Evolutionary conservation across 2,888 invertebrate genomes (phyloP), one percentile per base, ranked within the genome.

Genomic region (Drosophila sordidapex): DNA sequence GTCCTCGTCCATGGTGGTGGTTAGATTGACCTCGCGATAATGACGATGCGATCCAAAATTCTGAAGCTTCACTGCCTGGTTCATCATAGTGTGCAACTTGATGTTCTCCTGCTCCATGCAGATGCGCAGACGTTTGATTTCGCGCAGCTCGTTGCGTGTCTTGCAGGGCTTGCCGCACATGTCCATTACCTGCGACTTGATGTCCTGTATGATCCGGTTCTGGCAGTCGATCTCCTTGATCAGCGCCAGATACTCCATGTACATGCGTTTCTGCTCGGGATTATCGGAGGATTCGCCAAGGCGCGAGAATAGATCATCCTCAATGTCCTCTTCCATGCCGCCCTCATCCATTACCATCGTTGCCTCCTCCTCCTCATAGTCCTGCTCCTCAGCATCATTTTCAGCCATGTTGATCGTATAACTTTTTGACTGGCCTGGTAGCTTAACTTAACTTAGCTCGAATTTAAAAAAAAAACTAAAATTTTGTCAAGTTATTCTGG

Each of bases 1-100:
- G 38, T 93, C 93, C 52, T 93, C 93, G 43, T 92, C 92, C 29
- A 92, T 81, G 8, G 92, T 92, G 1, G 92, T 92, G 27, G 88
- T 89, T 61, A 93, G 64, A 4, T 89, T 81, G 33, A 93, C 77
- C 57, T 90, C 91, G 4, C 79, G 82, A 67, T 92, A 93, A 36
- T 79, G 86, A 0, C 90, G 83, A 35, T 76, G 88, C 0, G 93
- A 92, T 21, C 91, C 89, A 35, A 84, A 89, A 51, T 92, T 91
- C 74, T 93, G 93, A 71, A 93, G 79, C 48, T 83, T 62, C 13
- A 92, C 85, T 0, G 92, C 92, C 13, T 81, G 83, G 13, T 81
- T 85, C 70, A 92, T 85, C 71, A 93, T 87, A 25, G 85, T 87
- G 21, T 86, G 89, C 6, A 93, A 69, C 70, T 93, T 93, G 1